Conservation (phyloP, 1,140 invertebrate species). For the Zaprionus tsacasi region DNA sequence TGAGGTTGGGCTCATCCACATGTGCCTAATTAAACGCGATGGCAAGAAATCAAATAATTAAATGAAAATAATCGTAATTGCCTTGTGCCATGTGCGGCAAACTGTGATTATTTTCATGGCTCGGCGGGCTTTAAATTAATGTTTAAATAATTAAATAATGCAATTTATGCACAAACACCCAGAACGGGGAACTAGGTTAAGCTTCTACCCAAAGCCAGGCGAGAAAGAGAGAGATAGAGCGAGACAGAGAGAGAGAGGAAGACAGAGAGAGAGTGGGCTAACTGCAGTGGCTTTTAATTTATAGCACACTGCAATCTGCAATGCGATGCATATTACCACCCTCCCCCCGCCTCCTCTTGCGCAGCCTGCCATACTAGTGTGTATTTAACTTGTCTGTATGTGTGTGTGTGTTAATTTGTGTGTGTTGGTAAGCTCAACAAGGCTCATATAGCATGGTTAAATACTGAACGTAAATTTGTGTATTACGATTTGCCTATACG, state of each 20-base stretch:
- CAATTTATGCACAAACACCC: constrained; percentile 40
- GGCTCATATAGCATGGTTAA: constrained; percentile 1
- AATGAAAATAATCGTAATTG: constrained; percentile 35
- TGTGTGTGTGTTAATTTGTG: neutral
- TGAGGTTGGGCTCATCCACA: constrained; percentile 38
- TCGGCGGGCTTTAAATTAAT: constrained; percentile 52
- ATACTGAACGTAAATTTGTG: constrained; percentile 4
- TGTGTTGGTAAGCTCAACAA: constrained; percentile 1
- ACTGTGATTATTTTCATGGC: constrained; percentile 56
- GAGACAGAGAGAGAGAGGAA: neutral
- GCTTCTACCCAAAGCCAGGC: constrained; percentile 9
- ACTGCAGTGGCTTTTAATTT: constrained; percentile 35
- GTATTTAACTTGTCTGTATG: neutral
- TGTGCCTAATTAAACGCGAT: constrained; percentile 54
- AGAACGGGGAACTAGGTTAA: constrained; percentile 51
- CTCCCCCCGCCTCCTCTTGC: neutral
- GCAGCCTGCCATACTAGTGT: constrained; percentile 14
- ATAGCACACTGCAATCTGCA: constrained; percentile 29
- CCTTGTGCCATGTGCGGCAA: constrained; percentile 1
- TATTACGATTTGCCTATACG: neutral
- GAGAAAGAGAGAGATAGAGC: neutral
- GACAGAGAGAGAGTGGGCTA: neutral
- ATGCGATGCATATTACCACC: constrained; percentile 35
- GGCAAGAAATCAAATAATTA: constrained; percentile 53
- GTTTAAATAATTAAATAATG: constrained; percentile 52